Evolutionary conservation across 35 echinoderm and acorn worm genomes (phyloP).

Genomic region (Lytechinus variegatus): DNA sequence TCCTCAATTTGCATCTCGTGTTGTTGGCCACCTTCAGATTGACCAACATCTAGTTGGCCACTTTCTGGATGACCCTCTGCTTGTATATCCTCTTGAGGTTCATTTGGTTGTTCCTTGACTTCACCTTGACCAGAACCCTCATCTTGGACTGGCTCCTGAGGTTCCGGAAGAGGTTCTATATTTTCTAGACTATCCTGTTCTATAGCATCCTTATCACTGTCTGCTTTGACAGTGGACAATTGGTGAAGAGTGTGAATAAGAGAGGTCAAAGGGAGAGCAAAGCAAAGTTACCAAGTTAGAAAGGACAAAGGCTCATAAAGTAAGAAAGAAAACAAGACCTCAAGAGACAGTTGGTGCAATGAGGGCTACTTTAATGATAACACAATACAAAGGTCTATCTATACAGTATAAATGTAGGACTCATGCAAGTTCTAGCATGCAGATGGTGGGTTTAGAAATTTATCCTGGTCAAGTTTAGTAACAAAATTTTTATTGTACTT

Average conservation of each 20-base stretch:
- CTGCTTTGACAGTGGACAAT: neutral
- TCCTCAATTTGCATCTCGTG: neutral
- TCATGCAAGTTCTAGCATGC: neutral
- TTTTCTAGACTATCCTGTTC: constrained; percentile 33
- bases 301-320: neutral
- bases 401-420: neutral
- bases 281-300: neutral
- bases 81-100: neutral
- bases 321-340: neutral
- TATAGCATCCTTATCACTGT: constrained; percentile 21
- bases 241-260: neutral
- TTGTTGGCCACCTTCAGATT: neutral
- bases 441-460: neutral
- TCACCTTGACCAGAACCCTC: neutral
- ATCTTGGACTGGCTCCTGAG: neutral
- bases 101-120: constrained; percentile 7
- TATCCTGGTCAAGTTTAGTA: neutral
- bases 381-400: neutral
- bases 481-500: neutral
- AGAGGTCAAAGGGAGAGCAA: neutral
- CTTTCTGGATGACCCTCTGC: no score
- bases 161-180: constrained; percentile 9
- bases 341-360: neutral
- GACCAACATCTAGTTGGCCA: neutral
- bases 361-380: neutral